Base-by-base conservation (phyloP, 1,140 invertebrate species). In the Atta texana region DNA sequence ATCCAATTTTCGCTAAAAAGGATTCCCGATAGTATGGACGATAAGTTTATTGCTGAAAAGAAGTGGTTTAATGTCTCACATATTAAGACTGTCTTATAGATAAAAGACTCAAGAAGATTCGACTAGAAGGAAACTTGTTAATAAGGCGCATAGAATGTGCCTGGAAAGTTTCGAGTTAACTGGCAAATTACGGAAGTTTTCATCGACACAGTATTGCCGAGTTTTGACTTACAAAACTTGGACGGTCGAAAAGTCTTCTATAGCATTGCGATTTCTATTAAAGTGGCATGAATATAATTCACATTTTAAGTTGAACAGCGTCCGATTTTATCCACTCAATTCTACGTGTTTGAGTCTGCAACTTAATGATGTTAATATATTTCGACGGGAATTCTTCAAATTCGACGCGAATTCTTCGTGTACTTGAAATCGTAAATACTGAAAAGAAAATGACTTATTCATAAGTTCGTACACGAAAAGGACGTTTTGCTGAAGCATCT, bases 141-240 rank as follows among this genome's bases (percentile, higher is more conserved):
- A 31, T 21, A 39, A 59, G 10, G 24, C n/a, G 18, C 61, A 66
- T 66, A 78, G 75, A 78, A 78, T 49, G n/a, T 44, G 12, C 39
- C 4, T 6, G 21, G 75, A 71, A 53, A 81, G 49, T 71, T 55
- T 8, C 44, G 21, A 82, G 24, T 61, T 76, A 76, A 76, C 12
- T n/a, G 24, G 14, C n/a, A 49, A 39, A 82, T 72, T 61, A 72
- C 49, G 78, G 53, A 72, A 59, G 66, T 71, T 44, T 81, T 72
- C 31, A 21, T 59, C 18, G 51, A 71, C 44, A 21, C 6, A 6
- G 18, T 53, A 2, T 49, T 21, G 34, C 14, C 39, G 12, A 78
- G 24, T 78, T 78, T 78, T 14, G 61, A 77, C 39, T 34, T 16
- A 44, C n/a, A 1, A 24, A 76, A 61, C 34, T 51, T 28, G 69